Evolutionary conservation across 64 coral and sea anemone species (phyloP), one percentile per base, ranked within the genome.

Genomic region (Platygyra sinensis): DNA sequence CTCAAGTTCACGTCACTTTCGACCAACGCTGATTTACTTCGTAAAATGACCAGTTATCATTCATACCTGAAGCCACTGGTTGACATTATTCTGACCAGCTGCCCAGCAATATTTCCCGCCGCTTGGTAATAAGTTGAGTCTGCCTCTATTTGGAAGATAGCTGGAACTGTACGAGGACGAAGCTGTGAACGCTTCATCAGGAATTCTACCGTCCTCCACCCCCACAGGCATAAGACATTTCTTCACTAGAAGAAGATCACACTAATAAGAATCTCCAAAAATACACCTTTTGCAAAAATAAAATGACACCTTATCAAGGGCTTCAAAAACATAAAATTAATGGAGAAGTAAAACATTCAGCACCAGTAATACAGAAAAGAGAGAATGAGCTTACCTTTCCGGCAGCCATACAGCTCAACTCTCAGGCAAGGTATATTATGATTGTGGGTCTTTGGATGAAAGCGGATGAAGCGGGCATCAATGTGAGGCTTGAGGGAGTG

Each of bases 21-120:
- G 38, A 77, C n/a, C n/a, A n/a, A n/a, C n/a, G n/a, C 7, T 46
- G 42, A 46, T 5, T 46, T 46, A 46, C 42, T 4, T 46, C 42
- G 42, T 46, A 5, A 46, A 46, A 46, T 46, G 42, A 46, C 4
- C 5, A 32, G 57, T 18, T 0, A 0, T 49, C 20, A 31, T 59
- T 6, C 55, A 8, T 12, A 80, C 78, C 78, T 80, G 78, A 61
- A 80, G 54, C 78, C 78, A 80, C 29, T 80, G 78, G 13, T 80
- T 60, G 28, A 13, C 78, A 54, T 80, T 19, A 62, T 80, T 80
- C 11, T 80, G 25, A 8, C 10, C 10, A 61, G 78, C 78, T 6
- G 78, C 55, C 78, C 78, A 80, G 36, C 78, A 80, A 80, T 36
- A 80, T 62, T 80, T 80, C 15, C 78, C 78, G 0, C 78, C 78